Percentiles rank a stretch among this genome's conserved stretches.
Conservation (phyloP, 2,797 vertebrate genomes). For the Pangasius krempfi region DNA sequence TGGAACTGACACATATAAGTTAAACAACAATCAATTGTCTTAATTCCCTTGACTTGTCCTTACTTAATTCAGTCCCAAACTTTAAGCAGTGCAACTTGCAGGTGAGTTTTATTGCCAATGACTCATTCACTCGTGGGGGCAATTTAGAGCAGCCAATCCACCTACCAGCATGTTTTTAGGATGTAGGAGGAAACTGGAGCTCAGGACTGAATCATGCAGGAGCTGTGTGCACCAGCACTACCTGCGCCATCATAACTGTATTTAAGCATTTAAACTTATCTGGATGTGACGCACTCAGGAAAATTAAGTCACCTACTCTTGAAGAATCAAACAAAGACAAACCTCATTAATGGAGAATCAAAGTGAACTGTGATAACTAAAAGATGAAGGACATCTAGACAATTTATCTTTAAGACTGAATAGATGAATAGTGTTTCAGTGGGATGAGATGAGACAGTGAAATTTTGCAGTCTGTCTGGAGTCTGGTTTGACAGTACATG, state of each 20-base stretch:
- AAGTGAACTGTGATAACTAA: constrained; percentile 8
- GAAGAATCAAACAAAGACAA: constrained; percentile 1
- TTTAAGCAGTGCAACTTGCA: constrained; percentile 2
- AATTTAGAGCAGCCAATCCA: constrained; percentile 11
- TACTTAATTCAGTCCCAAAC: constrained; percentile 4
- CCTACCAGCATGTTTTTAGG: not conserved
- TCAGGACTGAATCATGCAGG: constrained; percentile 1
- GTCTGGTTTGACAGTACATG: not conserved
- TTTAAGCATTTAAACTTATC: not conserved
- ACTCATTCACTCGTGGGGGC: constrained; percentile 13
- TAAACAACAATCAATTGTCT: not conserved
- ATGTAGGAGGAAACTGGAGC: constrained; percentile 3
- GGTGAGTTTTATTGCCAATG: constrained; percentile 13
- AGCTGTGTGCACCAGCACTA: not conserved
- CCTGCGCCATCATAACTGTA: not conserved
- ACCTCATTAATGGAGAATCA: not conserved
- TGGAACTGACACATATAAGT: not conserved
- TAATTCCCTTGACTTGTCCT: not conserved
- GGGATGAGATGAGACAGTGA: not conserved
- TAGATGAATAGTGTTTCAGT: constrained; percentile 10
- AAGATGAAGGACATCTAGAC: constrained; percentile 16
- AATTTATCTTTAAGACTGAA: constrained; percentile 15
- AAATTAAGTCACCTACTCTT: not conserved
- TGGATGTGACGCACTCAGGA: not conserved
- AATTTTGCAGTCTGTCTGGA: constrained; percentile 1